Conservation (phyloP, 2,113 vertebrate species). For the Narcine bancroftii region DNA sequence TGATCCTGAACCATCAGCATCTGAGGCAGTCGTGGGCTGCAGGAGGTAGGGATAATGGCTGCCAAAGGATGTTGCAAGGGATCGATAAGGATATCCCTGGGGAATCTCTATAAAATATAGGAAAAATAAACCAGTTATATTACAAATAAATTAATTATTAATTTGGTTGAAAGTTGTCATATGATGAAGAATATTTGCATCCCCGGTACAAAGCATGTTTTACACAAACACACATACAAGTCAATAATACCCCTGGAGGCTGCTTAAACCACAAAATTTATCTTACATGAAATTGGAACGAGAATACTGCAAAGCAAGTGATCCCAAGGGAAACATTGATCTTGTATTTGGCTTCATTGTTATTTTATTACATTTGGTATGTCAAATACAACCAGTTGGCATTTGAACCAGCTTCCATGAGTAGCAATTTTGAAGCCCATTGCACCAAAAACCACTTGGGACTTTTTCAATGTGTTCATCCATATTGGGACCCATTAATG, state of each 20-base stretch:
- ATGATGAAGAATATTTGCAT: too few relatives aligned
- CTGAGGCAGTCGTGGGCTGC: slow-evolving; percentile 60
- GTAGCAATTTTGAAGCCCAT: background rate
- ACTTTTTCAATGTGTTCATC: background rate
- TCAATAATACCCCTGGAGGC: background rate
- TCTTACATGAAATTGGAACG: background rate
- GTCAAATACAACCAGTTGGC: background rate
- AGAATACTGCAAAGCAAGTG: background rate
- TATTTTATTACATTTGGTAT: background rate
- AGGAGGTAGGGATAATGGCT: slow-evolving; percentile 76
- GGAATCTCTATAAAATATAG: slow-evolving; percentile 67
- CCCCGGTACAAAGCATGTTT: background rate
- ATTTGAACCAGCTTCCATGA: background rate
- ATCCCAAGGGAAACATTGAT: background rate
- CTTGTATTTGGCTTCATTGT: background rate
- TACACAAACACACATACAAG: background rate
- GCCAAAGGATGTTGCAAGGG: slow-evolving; percentile 71
- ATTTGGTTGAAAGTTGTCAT: background rate
- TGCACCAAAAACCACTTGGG: background rate
- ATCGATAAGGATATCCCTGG: slow-evolving; percentile 75
- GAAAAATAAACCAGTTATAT: background rate
- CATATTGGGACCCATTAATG: background rate
- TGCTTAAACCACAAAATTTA: background rate
- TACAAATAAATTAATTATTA: background rate
- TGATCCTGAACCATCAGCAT: slow-evolving; percentile 60